A percentile compares a stretch with the other conserved stretches of the same genome.
These are phyloP conservation scores for Dyspetes luteomarginatus DNA, from an alignment of 2,888 invertebrate species.

Conservation along the genomic window DNA sequence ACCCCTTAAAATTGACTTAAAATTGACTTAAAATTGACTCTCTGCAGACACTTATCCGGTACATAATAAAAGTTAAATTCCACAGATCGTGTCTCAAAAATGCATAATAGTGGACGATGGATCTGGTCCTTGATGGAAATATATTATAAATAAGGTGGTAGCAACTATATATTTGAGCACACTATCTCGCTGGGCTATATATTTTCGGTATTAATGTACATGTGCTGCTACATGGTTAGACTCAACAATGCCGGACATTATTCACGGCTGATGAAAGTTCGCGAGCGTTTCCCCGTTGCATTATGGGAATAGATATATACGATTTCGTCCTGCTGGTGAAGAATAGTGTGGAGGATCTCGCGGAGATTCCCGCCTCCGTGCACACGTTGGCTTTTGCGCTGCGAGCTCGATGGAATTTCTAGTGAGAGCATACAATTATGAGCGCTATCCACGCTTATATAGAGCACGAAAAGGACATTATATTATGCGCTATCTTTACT, in stretches of 20 bases:
- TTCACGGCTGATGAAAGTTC: slow-evolving; percentile 66
- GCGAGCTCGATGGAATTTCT: slow-evolving; percentile 60
- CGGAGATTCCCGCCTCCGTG: not conserved
- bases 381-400: slow-evolving; percentile 22
- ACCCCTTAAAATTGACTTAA: too few relatives aligned
- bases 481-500: slow-evolving; percentile 63
- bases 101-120: slow-evolving; percentile 27
- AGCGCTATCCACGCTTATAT: slow-evolving; percentile 29
- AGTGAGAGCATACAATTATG: slow-evolving; percentile 63
- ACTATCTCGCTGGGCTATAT: slow-evolving; percentile 27
- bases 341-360: slow-evolving; percentile 27
- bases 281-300: slow-evolving; percentile 49
- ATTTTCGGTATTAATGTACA: slow-evolving; percentile 22
- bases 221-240: slow-evolving; percentile 31
- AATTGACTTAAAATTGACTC: too few relatives aligned
- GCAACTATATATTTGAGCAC: slow-evolving; percentile 19
- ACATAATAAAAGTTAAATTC: too few relatives aligned
- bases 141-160: slow-evolving; percentile 63
- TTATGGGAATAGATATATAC: slow-evolving; percentile 22
- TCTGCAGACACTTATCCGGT: too few relatives aligned
- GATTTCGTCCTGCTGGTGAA: slow-evolving; percentile 35
- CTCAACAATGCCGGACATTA: slow-evolving; percentile 64
- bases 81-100: too few relatives aligned
- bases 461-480: slow-evolving; percentile 49
- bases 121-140: slow-evolving; percentile 55